phyloP scores from a whole-genome alignment of 2,888 invertebrate genomes.

The Leptinotarsa tumamoca region DNA sequence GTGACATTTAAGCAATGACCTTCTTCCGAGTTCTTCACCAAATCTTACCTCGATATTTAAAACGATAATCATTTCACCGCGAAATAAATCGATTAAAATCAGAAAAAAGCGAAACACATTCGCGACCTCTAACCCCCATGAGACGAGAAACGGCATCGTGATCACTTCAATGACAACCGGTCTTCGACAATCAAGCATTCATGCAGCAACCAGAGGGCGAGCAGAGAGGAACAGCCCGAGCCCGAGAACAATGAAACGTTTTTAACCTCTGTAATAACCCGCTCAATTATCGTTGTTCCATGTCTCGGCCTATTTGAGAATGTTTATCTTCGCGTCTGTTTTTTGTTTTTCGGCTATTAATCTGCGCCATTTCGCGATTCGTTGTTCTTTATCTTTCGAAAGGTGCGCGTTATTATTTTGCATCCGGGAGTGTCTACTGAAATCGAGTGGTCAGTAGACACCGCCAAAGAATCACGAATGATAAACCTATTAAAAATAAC shows the following conservation, averaged over 20 bases:
- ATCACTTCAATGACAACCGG: slow-evolving; percentile 48
- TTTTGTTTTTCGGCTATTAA: slow-evolving; percentile 24
- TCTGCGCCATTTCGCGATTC: slow-evolving; percentile 21
- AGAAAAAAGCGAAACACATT: slow-evolving; percentile 44
- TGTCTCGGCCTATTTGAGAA: slow-evolving; percentile 25
- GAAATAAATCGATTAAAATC: slow-evolving; percentile 41
- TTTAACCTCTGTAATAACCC: slow-evolving; percentile 37
- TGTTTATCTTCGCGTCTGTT: slow-evolving; percentile 27
- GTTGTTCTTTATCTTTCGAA: background rate
- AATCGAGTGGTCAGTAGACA: background rate
- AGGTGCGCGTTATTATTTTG: slow-evolving; percentile 16
- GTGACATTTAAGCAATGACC: background rate
- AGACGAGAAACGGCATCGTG: slow-evolving; percentile 39
- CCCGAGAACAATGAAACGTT: slow-evolving; percentile 38
- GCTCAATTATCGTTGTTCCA: slow-evolving; percentile 32
- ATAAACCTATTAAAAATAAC: background rate
- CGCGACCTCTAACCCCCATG: slow-evolving; percentile 44
- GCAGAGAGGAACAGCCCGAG: slow-evolving; percentile 20
- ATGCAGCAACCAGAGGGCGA: slow-evolving; percentile 30
- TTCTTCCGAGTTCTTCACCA: background rate
- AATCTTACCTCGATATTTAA: background rate
- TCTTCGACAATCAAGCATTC: slow-evolving; percentile 44
- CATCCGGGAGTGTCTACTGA: background rate
- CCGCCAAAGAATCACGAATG: background rate
- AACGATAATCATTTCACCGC: slow-evolving; percentile 16